Base-by-base conservation (phyloP, 1,140 invertebrate genomes). In the Bombus soroeensis region DNA sequence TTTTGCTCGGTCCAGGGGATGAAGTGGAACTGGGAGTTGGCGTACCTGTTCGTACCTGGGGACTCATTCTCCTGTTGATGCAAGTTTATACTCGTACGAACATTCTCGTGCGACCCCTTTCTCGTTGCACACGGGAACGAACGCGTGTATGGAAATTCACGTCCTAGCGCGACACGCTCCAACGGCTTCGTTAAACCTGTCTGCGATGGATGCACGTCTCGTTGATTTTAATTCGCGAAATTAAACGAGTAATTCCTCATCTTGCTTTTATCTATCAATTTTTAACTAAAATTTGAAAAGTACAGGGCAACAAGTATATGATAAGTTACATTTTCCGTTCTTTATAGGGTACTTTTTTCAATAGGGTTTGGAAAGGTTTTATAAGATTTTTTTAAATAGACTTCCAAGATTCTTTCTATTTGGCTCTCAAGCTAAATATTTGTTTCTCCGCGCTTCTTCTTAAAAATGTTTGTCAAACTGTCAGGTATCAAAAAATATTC, bases 31-130 rank as follows among this genome's bases (percentile, higher is more conserved):
- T 64, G 37, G 37, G 28, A 77, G 62, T 59, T 34, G 85, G 64
- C 81, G 86, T 91, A 93, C 92, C 92, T 92, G 92, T 85, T 85
- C 72, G 81, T 86, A 81, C 81, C 85, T 88, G 88, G 70, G 81
- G 62, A 82, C 78, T 77, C 47, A 72, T 57, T 64, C 80, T 70
- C 76, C 18, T 70, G 18, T 59, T 66, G 41, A 32, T 71, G 76
- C 79, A 37, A 66, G 37, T 70, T 74, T 62, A 59, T 64, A 53
- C 32, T 28, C 37, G 59, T 66, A 74, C 39, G 71, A 53, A 66
- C 71, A 18, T 82, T 53, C 47, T 53, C 47, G 47, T 53, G 18
- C 47, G 47, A 53, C 47, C 47, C 47, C 47, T 53, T 62, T n/a
- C 13, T 10, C 18, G 41, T 32, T 25, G n/a, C 39, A 66, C 47